Evolutionary conservation across 2,888 invertebrate species (phyloP), one percentile per base, ranked within the genome.

Genomic region (Criorhina ranunculi): DNA sequence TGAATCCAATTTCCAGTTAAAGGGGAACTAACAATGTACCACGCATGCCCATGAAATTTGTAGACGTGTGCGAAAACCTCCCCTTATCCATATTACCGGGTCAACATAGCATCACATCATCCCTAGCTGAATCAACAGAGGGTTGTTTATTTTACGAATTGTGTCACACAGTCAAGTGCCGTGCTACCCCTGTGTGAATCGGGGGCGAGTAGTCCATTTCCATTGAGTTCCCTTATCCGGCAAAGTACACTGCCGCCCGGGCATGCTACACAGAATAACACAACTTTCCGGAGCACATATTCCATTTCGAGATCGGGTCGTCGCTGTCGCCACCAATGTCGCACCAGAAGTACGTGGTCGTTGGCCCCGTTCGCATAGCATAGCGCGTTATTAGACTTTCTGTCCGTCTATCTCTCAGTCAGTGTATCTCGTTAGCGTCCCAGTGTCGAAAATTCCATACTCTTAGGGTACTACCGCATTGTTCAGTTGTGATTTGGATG

Each of bases 291-390:
- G 44, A 79, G 51, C 44, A 70, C 15, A 62, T 44, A 75, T 62
- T 75, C 33, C 64, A 67, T 59, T 57, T 49, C 55, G 82, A 83
- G 72, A 83, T 83, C 73, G 83, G 83, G 73, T 75, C 73, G 49
- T 69, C 60, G 67, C 76, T 64, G 70, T 55, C 53, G 62, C 46
- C 62, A 40, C 57, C 78, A 57, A 79, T 80, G 75, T 80, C 85
- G 75, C 80, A 81, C 42, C 81, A 86, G 86, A 86, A 86, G 77
- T 86, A 62, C 86, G 86, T 76, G 81, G 86, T 81, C 86, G 81
- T 81, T 81, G 81, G 86, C 81, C 81, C 72, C 76, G 81, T 81
- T 86, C 86, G 86, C 81, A 86, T 85, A 70, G 69, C 46, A 31
- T 76, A 85, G 75, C 85, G 75, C 80, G 80, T 59, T 70, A 29